Evolutionary conservation across 2,888 invertebrate genomes (phyloP).

Genomic region (Thera britannica): DNA sequence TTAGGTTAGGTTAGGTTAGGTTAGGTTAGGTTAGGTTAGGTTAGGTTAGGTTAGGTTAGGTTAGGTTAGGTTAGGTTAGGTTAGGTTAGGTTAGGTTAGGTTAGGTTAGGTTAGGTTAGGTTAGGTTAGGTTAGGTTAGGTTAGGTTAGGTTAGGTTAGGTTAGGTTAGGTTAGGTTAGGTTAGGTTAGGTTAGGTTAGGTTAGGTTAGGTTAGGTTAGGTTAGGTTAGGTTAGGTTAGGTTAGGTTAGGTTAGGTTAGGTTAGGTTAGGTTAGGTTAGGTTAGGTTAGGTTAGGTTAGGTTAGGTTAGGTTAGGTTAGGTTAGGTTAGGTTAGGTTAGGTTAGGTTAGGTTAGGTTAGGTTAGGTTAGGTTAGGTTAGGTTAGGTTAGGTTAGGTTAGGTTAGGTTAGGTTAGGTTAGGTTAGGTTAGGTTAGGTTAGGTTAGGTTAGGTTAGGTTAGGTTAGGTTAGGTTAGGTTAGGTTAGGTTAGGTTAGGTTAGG

Average conservation of each 20-base stretch:
- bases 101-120: conserved; percentile 39
- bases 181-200: conserved; percentile 46
- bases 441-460: conserved; percentile 43
- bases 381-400: conserved; percentile 19
- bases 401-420: conserved; percentile 23
- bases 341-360: conserved; percentile 22
- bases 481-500: conserved; percentile 46
- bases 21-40: conserved; percentile 7
- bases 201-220: conserved; percentile 27
- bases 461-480: conserved; percentile 33
- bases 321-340: conserved; percentile 40
- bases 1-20: too few relatives aligned
- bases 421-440: conserved; percentile 29
- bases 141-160: conserved; percentile 37
- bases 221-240: conserved; percentile 33
- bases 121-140: conserved; percentile 42
- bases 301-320: conserved; percentile 48
- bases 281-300: conserved; percentile 44
- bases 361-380: conserved; percentile 32
- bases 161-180: conserved; percentile 45
- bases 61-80: conserved; percentile 38
- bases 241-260: conserved; percentile 39
- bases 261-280: conserved; percentile 37
- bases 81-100: conserved; percentile 41
- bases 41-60: conserved; percentile 35